Conservation (phyloP, 2,888 invertebrate species). For the Lasioglossum malachurum region DNA sequence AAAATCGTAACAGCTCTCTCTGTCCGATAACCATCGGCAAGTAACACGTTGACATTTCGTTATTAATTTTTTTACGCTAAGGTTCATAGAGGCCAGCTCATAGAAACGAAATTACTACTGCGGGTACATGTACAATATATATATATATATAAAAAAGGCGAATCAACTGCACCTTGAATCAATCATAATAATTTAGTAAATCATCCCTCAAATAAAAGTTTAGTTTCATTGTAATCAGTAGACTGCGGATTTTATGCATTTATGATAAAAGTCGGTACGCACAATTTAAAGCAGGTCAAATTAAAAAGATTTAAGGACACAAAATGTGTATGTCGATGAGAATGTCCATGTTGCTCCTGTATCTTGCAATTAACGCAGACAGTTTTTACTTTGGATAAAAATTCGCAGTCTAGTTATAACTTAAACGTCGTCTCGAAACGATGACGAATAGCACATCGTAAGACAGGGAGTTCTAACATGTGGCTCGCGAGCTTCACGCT, state of each 20-base stretch:
- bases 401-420: background rate
- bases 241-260: background rate
- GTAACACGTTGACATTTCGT: slow-evolving; percentile 22
- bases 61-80: slow-evolving; percentile 41
- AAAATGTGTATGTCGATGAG: too few relatives aligned
- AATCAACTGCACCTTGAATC: background rate
- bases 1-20: background rate
- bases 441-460: background rate
- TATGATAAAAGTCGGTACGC: too few relatives aligned
- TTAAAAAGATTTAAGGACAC: too few relatives aligned
- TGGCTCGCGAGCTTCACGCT: too few relatives aligned
- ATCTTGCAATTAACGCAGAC: too few relatives aligned
- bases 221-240: background rate
- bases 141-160: background rate
- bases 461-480: background rate
- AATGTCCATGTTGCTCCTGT: too few relatives aligned
- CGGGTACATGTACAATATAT: slow-evolving; percentile 19
- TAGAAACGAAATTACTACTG: slow-evolving; percentile 64
- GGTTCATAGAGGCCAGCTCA: slow-evolving; percentile 75
- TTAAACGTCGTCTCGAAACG: background rate
- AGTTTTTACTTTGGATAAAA: background rate
- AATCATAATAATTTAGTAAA: background rate
- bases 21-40: slow-evolving; percentile 58
- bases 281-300: too few relatives aligned
- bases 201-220: background rate